Conservation (phyloP, 2,113 vertebrate genomes). For the Platysternon megacephalum region DNA sequence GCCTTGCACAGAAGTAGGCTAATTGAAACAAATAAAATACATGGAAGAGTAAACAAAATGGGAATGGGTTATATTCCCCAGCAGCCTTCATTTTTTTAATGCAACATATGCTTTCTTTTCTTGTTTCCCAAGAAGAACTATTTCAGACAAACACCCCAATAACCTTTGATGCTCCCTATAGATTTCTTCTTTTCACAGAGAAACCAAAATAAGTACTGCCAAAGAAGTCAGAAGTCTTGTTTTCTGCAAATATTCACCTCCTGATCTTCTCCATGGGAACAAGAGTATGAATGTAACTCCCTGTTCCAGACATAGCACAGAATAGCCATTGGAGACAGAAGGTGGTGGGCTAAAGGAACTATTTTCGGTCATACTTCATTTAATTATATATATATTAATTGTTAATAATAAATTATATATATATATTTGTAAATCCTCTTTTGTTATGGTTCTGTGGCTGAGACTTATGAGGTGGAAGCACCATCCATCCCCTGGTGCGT, state of each 20-base stretch:
- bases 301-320: not conserved
- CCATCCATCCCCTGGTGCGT: too few species aligned
- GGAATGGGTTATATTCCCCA: not conserved
- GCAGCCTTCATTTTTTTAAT: not conserved
- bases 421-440: not conserved
- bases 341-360: not conserved
- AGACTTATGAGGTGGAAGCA: too few species aligned
- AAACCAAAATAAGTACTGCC: slow-evolving; percentile 9
- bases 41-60: not conserved
- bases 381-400: not conserved
- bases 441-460: not conserved
- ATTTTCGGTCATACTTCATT: not conserved
- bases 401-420: not conserved
- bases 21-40: not conserved
- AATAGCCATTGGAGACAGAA: not conserved
- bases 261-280: slow-evolving; percentile 1
- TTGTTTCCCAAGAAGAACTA: not conserved
- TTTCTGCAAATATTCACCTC: slow-evolving; percentile 12
- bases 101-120: not conserved
- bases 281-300: not conserved
- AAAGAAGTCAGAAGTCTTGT: slow-evolving; percentile 5
- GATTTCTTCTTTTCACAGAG: slow-evolving; percentile 5
- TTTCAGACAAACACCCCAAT: not conserved
- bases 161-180: slow-evolving; percentile 34
- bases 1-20: not conserved